phyloP scores from a whole-genome alignment of 2,888 invertebrate species.

The Euplagia quadripunctaria region DNA sequence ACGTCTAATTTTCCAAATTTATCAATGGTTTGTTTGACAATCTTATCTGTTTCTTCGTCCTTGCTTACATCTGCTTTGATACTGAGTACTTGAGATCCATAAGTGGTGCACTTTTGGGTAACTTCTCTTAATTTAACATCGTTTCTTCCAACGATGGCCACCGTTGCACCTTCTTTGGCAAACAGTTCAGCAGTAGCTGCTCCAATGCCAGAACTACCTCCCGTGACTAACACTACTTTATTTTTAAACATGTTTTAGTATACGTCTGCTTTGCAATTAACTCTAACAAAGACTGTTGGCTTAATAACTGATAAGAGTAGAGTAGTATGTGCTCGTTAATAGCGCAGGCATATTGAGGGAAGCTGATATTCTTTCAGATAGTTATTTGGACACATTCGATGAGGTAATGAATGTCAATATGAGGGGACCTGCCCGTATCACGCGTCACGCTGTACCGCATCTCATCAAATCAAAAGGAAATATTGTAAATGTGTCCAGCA shows the following conservation, averaged over 20 bases:
- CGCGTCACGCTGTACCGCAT: no score
- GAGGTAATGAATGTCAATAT: slow-evolving; percentile 20
- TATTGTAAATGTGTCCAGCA: no score
- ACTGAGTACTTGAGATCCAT: slow-evolving; percentile 41
- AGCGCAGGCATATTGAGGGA: slow-evolving; percentile 53
- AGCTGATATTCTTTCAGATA: slow-evolving; percentile 34
- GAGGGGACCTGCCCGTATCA: no score
- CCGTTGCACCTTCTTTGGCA: slow-evolving; percentile 53
- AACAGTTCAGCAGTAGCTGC: slow-evolving; percentile 54
- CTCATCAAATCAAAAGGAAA: no score
- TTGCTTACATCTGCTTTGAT: slow-evolving; percentile 57
- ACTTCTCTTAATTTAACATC: slow-evolving; percentile 48
- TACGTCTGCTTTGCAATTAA: background rate
- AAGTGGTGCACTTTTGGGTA: slow-evolving; percentile 36
- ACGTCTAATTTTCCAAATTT: slow-evolving; percentile 59
- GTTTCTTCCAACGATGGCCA: slow-evolving; percentile 59
- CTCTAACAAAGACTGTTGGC: background rate
- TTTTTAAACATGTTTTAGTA: slow-evolving; percentile 37
- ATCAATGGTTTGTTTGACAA: slow-evolving; percentile 49
- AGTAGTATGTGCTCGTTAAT: slow-evolving; percentile 62
- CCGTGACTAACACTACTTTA: slow-evolving; percentile 62
- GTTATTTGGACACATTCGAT: slow-evolving; percentile 53
- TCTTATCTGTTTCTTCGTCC: slow-evolving; percentile 47
- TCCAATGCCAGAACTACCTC: slow-evolving; percentile 60
- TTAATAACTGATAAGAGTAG: background rate